Evolutionary conservation across 2,888 invertebrate species (phyloP), one percentile per base, ranked within the genome.

Genomic region (Cephonodes hylas): DNA sequence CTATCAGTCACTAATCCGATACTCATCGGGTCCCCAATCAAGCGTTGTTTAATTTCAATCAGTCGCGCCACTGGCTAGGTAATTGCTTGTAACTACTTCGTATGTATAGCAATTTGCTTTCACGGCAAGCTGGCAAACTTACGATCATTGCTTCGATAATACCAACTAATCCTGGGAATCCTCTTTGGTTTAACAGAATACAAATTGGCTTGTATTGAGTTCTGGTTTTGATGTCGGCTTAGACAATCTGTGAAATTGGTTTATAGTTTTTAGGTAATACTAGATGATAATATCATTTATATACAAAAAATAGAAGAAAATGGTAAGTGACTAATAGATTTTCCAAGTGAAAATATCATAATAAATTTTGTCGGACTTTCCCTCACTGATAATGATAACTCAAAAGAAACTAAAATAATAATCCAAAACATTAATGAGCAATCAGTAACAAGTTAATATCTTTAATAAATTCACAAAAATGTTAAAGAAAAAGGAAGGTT

Each of bases 31-130:
- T 58, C 44, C 31, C 45, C 77, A 80, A 82, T 81, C 78, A 77
- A 68, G 72, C 74, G 66, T 74, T 74, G 75, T 65, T 77, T 81
- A 81, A 84, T 85, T 85, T 81, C 86, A 84, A 86, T 87, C 79
- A 81, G 69, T 68, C 71, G 81, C 81, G 75, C 74, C 74, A 71
- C 69, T 69, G 72, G 63, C 61, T 63, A 66, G 66, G 74, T 82
- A 84, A 86, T 87, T 85, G 81, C 65, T 64, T 46, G 67, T 65
- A 60, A 53, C 53, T 27, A 31, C 27, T 4, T 53, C 46, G 18
- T 53, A 31, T 53, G 18, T 8, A 53, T 18, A 18, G 53, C 38
- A 38, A 38, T 38, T n/a, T 8, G 38, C 38, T 38, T 38, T 38
- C 38, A 38, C 38, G 31, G 31, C 31, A 10, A 31, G 31, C 31